Percentiles rank a stretch among this genome's conserved stretches.
phyloP scores from a whole-genome alignment of 2,888 invertebrate species.

The Heliconius ethilla region DNA sequence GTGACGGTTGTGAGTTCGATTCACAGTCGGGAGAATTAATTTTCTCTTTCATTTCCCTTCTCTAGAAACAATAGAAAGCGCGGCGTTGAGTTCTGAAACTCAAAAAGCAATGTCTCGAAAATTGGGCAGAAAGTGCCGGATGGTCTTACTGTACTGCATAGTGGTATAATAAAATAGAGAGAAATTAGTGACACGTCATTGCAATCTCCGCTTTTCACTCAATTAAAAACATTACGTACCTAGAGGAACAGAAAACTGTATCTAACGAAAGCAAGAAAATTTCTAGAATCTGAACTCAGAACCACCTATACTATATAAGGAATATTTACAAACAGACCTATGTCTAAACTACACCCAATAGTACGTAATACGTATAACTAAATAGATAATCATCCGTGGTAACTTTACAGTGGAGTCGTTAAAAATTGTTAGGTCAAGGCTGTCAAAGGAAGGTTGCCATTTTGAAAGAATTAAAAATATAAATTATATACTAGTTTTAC shows the following conservation, averaged over 20 bases:
- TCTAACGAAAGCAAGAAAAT: too few relatives aligned
- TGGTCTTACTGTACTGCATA: too few relatives aligned
- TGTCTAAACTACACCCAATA: background rate
- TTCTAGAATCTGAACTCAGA: too few relatives aligned
- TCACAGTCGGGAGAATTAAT: background rate
- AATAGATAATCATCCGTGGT: slow-evolving; percentile 27
- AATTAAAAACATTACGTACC: too few relatives aligned
- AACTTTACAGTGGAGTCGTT: slow-evolving; percentile 24
- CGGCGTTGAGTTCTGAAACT: background rate
- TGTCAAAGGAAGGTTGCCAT: slow-evolving; percentile 20
- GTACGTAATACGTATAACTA: slow-evolving; percentile 14
- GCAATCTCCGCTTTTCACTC: too few relatives aligned
- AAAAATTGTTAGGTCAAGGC: slow-evolving; percentile 26
- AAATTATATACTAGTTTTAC: background rate
- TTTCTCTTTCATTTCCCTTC: background rate
- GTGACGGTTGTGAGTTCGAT: too few relatives aligned
- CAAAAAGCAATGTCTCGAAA: background rate
- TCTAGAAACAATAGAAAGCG: background rate
- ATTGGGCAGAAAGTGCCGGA: too few relatives aligned
- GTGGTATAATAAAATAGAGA: too few relatives aligned
- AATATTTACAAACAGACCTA: background rate
- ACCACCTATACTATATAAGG: too few relatives aligned
- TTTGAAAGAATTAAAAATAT: slow-evolving; percentile 23
- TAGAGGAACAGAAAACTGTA: too few relatives aligned
- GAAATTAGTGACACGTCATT: too few relatives aligned